phyloP scores from a whole-genome alignment of 2,113 vertebrate species.

The Silurus asotus region DNA sequence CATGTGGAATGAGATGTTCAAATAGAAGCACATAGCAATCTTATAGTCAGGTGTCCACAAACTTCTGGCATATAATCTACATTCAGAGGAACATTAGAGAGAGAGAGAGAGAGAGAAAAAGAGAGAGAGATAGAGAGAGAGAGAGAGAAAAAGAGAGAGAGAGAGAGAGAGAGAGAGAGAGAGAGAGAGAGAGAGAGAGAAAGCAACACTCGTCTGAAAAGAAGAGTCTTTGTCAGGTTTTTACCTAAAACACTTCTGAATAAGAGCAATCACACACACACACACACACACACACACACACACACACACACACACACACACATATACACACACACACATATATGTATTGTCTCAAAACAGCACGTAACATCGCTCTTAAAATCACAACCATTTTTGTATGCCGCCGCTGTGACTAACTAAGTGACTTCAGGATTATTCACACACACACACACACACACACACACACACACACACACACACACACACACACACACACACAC shows the following conservation, averaged over 20 bases:
- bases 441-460: not conserved
- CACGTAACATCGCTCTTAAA: not conserved
- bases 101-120: no score
- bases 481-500: conserved; percentile 32
- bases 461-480: conserved; percentile 32
- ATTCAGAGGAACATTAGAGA: no score
- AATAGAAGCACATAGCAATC: no score
- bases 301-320: not conserved
- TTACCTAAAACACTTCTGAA: not conserved
- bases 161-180: not conserved
- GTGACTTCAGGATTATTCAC: not conserved
- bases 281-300: conserved; percentile 7
- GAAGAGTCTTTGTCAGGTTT: not conserved
- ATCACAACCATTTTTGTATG: not conserved
- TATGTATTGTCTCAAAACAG: not conserved
- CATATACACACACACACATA: no score
- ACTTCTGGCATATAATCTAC: no score
- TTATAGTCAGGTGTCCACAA: no score
- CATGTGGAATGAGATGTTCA: no score
- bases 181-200: not conserved
- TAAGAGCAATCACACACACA: not conserved
- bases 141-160: no score
- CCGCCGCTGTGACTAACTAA: not conserved
- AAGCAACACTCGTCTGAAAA: not conserved
- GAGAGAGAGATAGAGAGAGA: no score